These are phyloP conservation scores for Buathra laborator DNA, from an alignment of 2,888 invertebrate genomes.

Conservation along the genomic window DNA sequence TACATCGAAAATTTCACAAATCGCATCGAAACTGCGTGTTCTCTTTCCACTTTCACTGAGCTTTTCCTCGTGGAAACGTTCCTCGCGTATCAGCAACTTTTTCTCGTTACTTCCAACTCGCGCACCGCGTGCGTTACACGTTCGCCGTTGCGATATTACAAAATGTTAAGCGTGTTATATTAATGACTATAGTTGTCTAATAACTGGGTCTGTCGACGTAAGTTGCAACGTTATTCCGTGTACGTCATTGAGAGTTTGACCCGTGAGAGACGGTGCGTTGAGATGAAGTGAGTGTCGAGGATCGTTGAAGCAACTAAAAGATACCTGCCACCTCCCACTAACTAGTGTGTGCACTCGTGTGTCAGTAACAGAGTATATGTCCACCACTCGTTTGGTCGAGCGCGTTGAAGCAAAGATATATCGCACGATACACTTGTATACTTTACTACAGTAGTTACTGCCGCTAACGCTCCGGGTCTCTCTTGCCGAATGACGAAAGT, in stretches of 20 bases:
- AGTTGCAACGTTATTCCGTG: conserved; percentile 49
- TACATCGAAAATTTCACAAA: neutral
- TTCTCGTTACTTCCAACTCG: neutral
- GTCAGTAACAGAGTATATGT: conserved; percentile 25
- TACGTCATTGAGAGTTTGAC: conserved; percentile 69
- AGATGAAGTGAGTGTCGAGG: conserved; percentile 78
- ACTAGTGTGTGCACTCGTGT: conserved; percentile 53
- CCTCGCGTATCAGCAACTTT: neutral
- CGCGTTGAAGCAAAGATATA: conserved; percentile 16
- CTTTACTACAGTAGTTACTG: neutral
- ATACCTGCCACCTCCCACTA: conserved; percentile 82
- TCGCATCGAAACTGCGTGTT: neutral
- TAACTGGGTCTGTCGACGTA: conserved; percentile 6
- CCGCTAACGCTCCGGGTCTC: neutral
- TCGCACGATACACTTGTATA: neutral
- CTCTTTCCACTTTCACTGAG: conserved; percentile 16
- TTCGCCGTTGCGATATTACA: neutral
- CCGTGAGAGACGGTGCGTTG: conserved; percentile 76
- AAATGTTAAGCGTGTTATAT: neutral
- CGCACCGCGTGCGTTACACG: neutral
- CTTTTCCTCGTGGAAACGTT: neutral
- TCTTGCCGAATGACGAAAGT: neutral
- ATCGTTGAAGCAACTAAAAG: conserved; percentile 77
- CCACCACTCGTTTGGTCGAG: conserved; percentile 48
- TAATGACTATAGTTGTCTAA: neutral